Evolutionary conservation across 2,888 invertebrate species (phyloP).

Genomic region (Zele albiditarsus): DNA sequence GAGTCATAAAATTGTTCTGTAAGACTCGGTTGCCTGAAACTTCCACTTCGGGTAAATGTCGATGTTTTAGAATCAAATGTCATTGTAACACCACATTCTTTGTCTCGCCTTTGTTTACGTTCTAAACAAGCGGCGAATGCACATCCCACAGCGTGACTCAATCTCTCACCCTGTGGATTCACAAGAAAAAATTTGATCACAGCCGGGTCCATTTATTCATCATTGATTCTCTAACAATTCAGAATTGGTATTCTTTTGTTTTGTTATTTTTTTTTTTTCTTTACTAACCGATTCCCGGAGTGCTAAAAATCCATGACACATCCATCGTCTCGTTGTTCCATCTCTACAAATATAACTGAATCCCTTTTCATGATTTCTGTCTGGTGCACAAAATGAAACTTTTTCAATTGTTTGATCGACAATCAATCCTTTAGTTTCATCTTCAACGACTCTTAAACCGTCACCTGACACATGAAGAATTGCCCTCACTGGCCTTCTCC

Average conservation of each 20-base stretch:
- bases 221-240: not conserved
- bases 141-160: conserved; percentile 99
- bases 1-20: conserved; percentile 81
- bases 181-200: not conserved
- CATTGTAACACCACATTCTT: conserved; percentile 95
- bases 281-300: conserved; percentile 87
- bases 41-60: conserved; percentile 94
- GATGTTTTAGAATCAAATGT: conserved; percentile 92
- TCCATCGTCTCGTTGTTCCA: conserved; percentile 98
- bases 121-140: conserved; percentile 99
- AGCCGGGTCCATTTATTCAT: not conserved
- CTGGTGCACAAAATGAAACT: conserved; percentile 99
- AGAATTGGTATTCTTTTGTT: not conserved
- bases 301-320: conserved; percentile 99
- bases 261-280: conserved; percentile 1
- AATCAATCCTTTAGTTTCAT: conserved; percentile 98
- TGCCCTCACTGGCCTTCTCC: conserved; percentile 91
- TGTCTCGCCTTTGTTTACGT: conserved; percentile 96
- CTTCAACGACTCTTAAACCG: conserved; percentile 97
- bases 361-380: conserved; percentile 97
- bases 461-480: conserved; percentile 94
- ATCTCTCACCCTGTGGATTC: conserved; percentile 86
- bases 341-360: conserved; percentile 99
- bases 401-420: conserved; percentile 99
- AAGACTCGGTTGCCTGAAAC: conserved; percentile 89